These are phyloP conservation scores for Nematostella vectensis DNA, from an alignment of 92 coral and sea anemone species.

Conservation along the genomic window DNA sequence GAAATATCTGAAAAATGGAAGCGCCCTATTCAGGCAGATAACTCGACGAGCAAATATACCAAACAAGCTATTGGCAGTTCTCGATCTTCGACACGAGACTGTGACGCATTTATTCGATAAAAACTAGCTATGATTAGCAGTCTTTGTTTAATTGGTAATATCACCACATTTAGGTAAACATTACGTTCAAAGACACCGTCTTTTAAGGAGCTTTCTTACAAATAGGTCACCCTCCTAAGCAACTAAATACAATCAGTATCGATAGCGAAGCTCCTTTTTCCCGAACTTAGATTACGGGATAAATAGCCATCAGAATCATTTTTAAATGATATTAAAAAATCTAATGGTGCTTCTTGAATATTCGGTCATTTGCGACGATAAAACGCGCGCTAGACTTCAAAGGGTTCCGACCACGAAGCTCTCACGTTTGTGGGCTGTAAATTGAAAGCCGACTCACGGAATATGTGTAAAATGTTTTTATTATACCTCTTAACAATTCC, in stretches of 20 bases:
- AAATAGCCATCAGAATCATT: too few relatives aligned
- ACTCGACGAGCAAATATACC: too few relatives aligned
- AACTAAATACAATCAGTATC: conserved; percentile 10
- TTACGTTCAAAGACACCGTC: conserved; percentile 84
- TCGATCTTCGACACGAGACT: too few relatives aligned
- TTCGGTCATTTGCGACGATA: conserved; percentile 1
- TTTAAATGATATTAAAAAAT: too few relatives aligned
- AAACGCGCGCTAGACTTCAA: conserved; percentile 14
- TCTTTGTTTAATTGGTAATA: conserved; percentile 80
- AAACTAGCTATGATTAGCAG: conserved; percentile 49
- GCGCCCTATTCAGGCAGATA: too few relatives aligned
- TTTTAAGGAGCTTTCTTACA: conserved; percentile 30
- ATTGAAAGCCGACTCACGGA: conserved; percentile 9
- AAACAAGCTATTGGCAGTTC: too few relatives aligned
- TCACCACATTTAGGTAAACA: conserved; percentile 87
- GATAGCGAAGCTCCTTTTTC: too few relatives aligned
- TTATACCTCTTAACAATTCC: conserved; percentile 23
- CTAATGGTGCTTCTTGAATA: conserved; percentile 5
- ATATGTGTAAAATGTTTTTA: conserved; percentile 33
- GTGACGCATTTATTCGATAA: too few relatives aligned
- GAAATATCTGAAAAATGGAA: too few relatives aligned
- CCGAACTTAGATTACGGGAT: too few relatives aligned
- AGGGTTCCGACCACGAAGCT: background rate
- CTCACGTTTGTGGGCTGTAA: background rate
- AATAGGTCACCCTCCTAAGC: too few relatives aligned